Evolutionary conservation across 2,113 vertebrate species (phyloP).

Genomic region (Spermophilus dauricus): DNA sequence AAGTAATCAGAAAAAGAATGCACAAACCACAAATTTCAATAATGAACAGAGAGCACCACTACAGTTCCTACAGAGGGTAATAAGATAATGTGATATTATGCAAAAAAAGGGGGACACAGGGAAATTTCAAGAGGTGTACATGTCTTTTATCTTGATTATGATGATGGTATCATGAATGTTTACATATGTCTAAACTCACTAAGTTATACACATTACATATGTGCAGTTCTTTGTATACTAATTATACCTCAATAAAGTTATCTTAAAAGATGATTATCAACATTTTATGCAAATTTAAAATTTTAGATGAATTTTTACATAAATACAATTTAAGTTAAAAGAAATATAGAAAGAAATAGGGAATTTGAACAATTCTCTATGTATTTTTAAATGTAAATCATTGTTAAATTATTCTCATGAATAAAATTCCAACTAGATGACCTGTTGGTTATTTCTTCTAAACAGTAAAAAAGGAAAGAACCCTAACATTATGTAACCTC

Average conservation of each 20-base stretch:
- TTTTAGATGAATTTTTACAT: background rate
- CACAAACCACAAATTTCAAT: background rate
- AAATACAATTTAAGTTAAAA: conserved; percentile 1
- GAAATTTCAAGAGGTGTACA: background rate
- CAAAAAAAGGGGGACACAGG: background rate
- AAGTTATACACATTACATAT: background rate
- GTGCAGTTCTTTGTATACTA: background rate
- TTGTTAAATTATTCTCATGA: conserved; percentile 15
- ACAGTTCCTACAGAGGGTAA: background rate
- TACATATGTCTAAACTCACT: background rate
- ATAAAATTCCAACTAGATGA: conserved; percentile 3
- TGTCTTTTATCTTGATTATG: background rate
- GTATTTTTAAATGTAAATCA: background rate
- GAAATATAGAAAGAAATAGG: background rate
- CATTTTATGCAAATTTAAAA: background rate
- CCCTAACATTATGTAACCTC: background rate
- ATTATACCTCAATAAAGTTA: background rate
- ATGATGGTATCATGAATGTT: background rate
- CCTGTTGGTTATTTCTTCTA: background rate
- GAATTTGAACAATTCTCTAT: background rate
- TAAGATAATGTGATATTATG: background rate
- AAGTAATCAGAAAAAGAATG: background rate
- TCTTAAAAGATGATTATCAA: background rate
- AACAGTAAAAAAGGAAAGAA: conserved; percentile 11
- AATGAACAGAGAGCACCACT: background rate